Evolutionary conservation across 2,888 invertebrate species (phyloP), one percentile per base, ranked within the genome.

Genomic region (Pelosia muscerda): DNA sequence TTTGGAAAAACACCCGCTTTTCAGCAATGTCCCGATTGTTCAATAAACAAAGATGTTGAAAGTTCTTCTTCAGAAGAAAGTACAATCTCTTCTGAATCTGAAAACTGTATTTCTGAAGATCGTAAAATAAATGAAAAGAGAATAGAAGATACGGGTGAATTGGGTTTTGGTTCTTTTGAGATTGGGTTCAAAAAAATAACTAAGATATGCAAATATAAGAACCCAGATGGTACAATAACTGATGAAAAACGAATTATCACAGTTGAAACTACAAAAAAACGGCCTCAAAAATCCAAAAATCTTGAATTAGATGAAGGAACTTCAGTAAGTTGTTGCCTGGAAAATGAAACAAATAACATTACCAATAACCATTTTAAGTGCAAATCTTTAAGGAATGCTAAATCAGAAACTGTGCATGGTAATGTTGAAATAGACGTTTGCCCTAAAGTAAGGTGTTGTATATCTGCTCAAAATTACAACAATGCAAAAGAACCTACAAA

Each of bases 201-300:
- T 0, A 88, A 81, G 73, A 76, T 89, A 2, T 84, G 75, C n/a
- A 66, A 84, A 66, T 53, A 76, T 19, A 71, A 79, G 25, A 85
- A 88, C 28, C 73, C 77, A 23, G 84, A 88, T 68, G 89, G 89
- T 2, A 85, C 82, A 25, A 68, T 89, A 11, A 75, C 72, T 15
- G 86, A 87, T 74, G 82, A 88, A 71, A 88, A 83, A 72, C 81
- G 84, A 79, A 74, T 83, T 0, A 83, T 87, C n/a, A 87, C 84
- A 15, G 79, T 87, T 2, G 87, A 77, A 72, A 86, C 83, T 6
- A 84, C 87, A 69, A 84, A 69, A 55, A 77, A 81, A 66, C 74
- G 79, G 65, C 81, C 82, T 25, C 66, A 64, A 26, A 73, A 56
- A 28, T 59, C 62, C n/a, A 59, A 67, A 22, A 55, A n/a, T 28